Percentiles rank a stretch among this genome's conserved stretches.
These are phyloP conservation scores for Hypomecis atomaria DNA, from an alignment of 2,888 invertebrate genomes.

Conservation along the genomic window DNA sequence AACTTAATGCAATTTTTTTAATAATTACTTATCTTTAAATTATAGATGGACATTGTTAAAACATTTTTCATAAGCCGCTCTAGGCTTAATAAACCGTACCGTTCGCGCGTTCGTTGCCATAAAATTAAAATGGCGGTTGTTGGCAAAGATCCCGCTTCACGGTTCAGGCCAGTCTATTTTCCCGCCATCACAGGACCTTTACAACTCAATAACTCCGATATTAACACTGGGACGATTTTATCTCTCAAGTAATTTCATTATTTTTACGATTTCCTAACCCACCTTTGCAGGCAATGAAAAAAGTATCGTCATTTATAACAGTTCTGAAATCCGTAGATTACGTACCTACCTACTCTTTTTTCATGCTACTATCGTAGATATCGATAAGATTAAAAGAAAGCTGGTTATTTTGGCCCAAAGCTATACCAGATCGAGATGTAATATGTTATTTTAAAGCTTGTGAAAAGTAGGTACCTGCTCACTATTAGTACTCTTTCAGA, in stretches of 20 bases:
- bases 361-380: background rate
- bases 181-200: constrained; percentile 20
- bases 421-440: too few species aligned
- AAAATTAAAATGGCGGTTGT: constrained; percentile 30
- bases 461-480: too few species aligned
- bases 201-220: constrained; percentile 35
- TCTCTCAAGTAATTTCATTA: constrained; percentile 29
- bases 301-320: constrained; percentile 25
- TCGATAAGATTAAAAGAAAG: too few species aligned
- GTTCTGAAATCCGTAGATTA: background rate
- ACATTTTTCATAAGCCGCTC: constrained; percentile 15
- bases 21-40: too few species aligned
- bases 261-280: constrained; percentile 31
- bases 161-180: constrained; percentile 19
- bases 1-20: too few species aligned
- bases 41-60: background rate
- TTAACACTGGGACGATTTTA: constrained; percentile 32
- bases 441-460: too few species aligned
- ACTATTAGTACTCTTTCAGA: too few species aligned
- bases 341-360: background rate
- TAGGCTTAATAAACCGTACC: constrained; percentile 15
- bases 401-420: too few species aligned
- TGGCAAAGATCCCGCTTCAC: constrained; percentile 8
- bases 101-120: constrained; percentile 17
- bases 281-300: constrained; percentile 30